phyloP scores from a whole-genome alignment of 2,797 vertebrate genomes.

The Urocyon cinereoargenteus region DNA sequence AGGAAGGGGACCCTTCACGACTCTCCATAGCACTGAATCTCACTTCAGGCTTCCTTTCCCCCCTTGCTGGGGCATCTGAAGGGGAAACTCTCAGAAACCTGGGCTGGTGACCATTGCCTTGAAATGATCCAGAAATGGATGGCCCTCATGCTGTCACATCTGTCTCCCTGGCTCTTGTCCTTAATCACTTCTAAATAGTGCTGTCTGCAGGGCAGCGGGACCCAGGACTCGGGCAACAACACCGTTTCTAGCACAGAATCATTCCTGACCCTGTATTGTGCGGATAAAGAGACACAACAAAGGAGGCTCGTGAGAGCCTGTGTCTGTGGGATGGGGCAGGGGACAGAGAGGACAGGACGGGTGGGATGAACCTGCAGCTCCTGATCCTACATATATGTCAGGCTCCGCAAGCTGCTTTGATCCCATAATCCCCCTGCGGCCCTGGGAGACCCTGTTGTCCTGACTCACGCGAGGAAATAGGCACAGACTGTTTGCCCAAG shows the following conservation, averaged over 20 bases:
- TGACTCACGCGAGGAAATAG: not conserved
- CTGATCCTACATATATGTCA: accelerated
- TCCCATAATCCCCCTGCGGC: not conserved
- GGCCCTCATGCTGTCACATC: not conserved
- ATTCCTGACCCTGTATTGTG: not conserved
- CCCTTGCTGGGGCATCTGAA: not conserved
- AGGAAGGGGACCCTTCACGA: accelerated
- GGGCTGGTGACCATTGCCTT: not conserved
- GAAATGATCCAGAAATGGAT: not conserved
- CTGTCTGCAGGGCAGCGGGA: not conserved
- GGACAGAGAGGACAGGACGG: not conserved
- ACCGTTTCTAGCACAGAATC: not conserved
- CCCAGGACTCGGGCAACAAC: accelerated
- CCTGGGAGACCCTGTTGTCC: not conserved
- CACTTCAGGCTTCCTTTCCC: not conserved
- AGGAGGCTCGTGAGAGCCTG: not conserved
- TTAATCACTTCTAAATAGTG: not conserved
- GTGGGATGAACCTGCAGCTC: not conserved
- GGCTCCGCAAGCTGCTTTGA: no score
- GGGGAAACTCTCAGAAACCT: not conserved
- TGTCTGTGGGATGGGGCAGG: not conserved
- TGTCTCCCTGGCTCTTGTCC: not conserved
- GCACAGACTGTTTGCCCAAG: not conserved
- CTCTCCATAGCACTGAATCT: not conserved
- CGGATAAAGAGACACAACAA: not conserved